Base-by-base conservation (phyloP, 2,797 vertebrate species). In the Sebastes kiyomatsui region DNA sequence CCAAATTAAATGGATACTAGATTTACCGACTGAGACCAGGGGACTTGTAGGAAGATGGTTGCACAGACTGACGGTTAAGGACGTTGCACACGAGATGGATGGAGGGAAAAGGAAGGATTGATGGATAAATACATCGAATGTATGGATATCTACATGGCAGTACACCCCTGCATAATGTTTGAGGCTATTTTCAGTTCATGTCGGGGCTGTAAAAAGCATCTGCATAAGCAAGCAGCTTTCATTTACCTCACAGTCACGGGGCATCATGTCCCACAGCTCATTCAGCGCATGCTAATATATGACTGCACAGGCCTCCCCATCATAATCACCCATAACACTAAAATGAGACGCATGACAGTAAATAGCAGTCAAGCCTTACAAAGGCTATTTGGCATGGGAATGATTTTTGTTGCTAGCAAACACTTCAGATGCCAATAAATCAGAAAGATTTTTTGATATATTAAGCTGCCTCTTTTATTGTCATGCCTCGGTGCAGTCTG, bases 271-370 rank as follows among this genome's bases (percentile, higher is more conserved):
- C 87, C 90, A 93, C 90, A 90, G 91, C 91, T 91, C 93, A 88
- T 94, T 93, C 91, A 77, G 75, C 38, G 85, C 93, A 94, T 93
- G 91, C 91, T 94, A 93, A 93, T 94, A 93, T 93, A 94, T 86
- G 89, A 88, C 90, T 84, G 77, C 86, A 68, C 91, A 90, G 92
- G 88, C 89, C 92, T 89, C 84, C 89, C 93, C 88, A 88, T 94
- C 93, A 90, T 95, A 95, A 95, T 95, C 93, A 93, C 94, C 93
- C 92, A 94, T 94, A 95, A 93, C 93, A 95, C 92, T 94, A 92
- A 94, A 95, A 93, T 92, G 92, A 95, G 91, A 93, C 90, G 87
- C 92, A 93, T 90, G 91, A 92, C 94, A 91, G 91, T 94, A 93
- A 93, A 94, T 91, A 90, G 91, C 90, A 94, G 93, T 92, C 90